Base-by-base conservation (phyloP, 2,888 invertebrate genomes). In the Andricus quercusramuli region DNA sequence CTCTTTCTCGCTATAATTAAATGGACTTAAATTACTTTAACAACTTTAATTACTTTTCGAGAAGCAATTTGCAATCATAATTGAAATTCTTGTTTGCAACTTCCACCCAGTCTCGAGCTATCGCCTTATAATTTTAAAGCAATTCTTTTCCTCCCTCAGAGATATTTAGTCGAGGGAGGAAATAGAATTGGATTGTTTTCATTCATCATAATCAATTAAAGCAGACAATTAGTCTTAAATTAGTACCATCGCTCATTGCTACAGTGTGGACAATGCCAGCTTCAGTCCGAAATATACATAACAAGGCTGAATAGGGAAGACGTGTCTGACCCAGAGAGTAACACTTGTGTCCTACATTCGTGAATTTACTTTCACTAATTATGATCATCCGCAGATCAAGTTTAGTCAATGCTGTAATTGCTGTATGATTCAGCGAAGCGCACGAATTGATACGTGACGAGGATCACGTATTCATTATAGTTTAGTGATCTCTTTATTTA, bases 251-350 rank as follows among this genome's bases (percentile, higher is more conserved):
- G n/a, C 22, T 59, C 11, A 22, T 22, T 59, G 22, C 11, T 29
- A 9, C 5, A 3, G 25, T 17, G 17, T 47, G 13, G 17, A 5
- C 41, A 51, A 51, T 17, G 47, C 44, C 29, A 77, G 79, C 22
- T 59, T 22, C 22, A 59, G 20, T 3, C 25, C n/a, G n/a, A 47
- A 67, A 81, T 67, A 79, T 62, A 25, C 76, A 76, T 32, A 76
- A 76, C 74, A 76, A 68, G 13, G 44, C 44, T 44, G 15, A 44
- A 44, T 5, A 47, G 59, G 64, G 68, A 74, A 56, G 67, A 74
- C 68, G 64, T 22, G 79, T 47, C 59, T 67, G 84, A 85, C 83
- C 83, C 62, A 83, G 78, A 79, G 79, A 79, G 65, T 80, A 83
- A 74, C 47, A 82, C 80, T 81, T 74, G 59, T 80, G 85, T 79